These are phyloP conservation scores for Aproaerema taeniolella DNA, from an alignment of 2,888 invertebrate species.

Conservation along the genomic window DNA sequence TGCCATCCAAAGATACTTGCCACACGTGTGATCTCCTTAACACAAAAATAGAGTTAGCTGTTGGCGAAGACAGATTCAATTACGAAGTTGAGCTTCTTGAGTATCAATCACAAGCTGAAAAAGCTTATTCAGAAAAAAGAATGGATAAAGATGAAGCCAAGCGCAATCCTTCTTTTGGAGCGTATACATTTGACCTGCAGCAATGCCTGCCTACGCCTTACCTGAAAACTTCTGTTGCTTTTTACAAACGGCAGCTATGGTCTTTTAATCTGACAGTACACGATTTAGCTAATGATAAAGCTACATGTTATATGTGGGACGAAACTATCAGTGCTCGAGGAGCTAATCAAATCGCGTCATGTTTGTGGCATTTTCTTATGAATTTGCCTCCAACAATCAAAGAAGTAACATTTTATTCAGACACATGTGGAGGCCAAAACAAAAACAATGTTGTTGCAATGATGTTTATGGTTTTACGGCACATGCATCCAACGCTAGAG, in stretches of 20 bases:
- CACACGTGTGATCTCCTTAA: constrained; percentile 16
- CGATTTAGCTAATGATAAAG: constrained; percentile 16
- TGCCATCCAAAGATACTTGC: constrained; percentile 21
- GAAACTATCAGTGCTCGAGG: constrained; percentile 23
- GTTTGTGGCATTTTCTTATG: constrained; percentile 22
- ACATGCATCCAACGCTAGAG: constrained; percentile 13
- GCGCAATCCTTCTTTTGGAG: constrained; percentile 7
- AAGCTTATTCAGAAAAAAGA: constrained; percentile 15
- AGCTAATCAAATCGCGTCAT: constrained; percentile 28
- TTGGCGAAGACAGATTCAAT: not conserved
- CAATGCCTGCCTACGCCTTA: constrained; percentile 23
- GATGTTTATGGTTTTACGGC: constrained; percentile 11
- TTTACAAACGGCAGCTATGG: constrained; percentile 23
- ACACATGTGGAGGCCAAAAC: constrained; percentile 23
- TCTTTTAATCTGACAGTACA: constrained; percentile 21
- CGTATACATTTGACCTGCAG: constrained; percentile 19
- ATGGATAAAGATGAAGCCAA: constrained; percentile 12
- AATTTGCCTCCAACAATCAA: constrained; percentile 16
- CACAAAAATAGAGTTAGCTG: constrained; percentile 2
- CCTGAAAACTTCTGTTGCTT: constrained; percentile 15
- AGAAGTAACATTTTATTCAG: constrained; percentile 21
- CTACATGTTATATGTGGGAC: constrained; percentile 23
- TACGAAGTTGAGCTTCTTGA: not conserved
- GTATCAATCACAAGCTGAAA: constrained; percentile 16
- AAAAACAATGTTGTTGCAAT: constrained; percentile 20